phyloP scores from a whole-genome alignment of 1,140 invertebrate species.

The Orchesella cincta region DNA sequence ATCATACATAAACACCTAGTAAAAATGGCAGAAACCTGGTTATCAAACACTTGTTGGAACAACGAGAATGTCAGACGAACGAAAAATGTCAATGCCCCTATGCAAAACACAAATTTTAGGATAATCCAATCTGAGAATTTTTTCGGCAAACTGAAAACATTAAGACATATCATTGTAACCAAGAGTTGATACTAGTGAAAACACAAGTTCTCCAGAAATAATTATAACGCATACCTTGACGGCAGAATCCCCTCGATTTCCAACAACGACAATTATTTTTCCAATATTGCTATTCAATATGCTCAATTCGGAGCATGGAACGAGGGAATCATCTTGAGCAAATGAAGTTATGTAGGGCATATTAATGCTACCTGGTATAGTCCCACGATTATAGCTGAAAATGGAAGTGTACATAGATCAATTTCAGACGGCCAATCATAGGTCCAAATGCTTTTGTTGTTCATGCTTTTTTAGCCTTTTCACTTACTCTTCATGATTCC shows the following conservation, averaged over 20 bases:
- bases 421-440: too few relatives aligned
- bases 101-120: conserved; percentile 61
- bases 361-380: conserved; percentile 78
- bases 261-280: conserved; percentile 76
- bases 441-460: conserved; percentile 26
- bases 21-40: too few relatives aligned
- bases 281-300: conserved; percentile 63
- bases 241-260: conserved; percentile 72
- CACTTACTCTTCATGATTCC: conserved; percentile 69
- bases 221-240: conserved; percentile 64
- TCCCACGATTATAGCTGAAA: conserved; percentile 71
- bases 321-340: conserved; percentile 62
- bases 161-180: background rate
- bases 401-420: too few relatives aligned
- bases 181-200: background rate
- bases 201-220: background rate
- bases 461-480: background rate
- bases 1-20: too few relatives aligned
- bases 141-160: conserved; percentile 59
- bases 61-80: conserved; percentile 54
- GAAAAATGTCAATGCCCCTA: conserved; percentile 62
- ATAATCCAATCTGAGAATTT: conserved; percentile 59
- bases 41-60: conserved; percentile 43
- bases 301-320: conserved; percentile 65
- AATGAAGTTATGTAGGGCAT: conserved; percentile 77